These are phyloP conservation scores for Catocala sponsa DNA, from an alignment of 2,888 invertebrate genomes.

Conservation along the genomic window DNA sequence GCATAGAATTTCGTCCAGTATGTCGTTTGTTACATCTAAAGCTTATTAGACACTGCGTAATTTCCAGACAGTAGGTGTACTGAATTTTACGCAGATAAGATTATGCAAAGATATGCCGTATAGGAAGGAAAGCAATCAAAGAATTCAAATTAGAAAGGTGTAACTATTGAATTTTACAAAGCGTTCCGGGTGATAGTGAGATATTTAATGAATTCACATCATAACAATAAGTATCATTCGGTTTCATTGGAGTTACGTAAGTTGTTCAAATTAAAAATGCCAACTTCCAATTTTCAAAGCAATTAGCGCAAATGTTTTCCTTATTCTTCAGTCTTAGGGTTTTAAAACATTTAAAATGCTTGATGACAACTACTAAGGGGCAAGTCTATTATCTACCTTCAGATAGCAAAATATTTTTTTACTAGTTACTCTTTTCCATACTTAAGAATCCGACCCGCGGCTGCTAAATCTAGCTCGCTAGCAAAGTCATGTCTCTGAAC, in stretches of 20 bases:
- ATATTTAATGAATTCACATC: conserved; percentile 41
- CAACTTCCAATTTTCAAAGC: too few relatives aligned
- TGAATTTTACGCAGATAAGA: conserved; percentile 28
- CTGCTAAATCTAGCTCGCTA: too few relatives aligned
- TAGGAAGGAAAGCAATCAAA: conserved; percentile 51
- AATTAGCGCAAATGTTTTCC: too few relatives aligned
- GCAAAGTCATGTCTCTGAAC: too few relatives aligned
- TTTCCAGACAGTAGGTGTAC: conserved; percentile 5
- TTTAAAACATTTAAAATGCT: too few relatives aligned
- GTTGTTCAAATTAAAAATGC: not conserved
- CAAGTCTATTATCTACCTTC: too few relatives aligned
- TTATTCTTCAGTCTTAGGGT: too few relatives aligned
- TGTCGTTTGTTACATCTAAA: not conserved
- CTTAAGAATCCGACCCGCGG: too few relatives aligned
- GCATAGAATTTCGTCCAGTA: not conserved
- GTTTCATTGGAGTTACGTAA: conserved; percentile 18
- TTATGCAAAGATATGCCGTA: conserved; percentile 48
- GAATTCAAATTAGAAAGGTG: conserved; percentile 65
- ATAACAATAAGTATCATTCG: conserved; percentile 45
- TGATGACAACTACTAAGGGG: too few relatives aligned
- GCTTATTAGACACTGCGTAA: conserved; percentile 2
- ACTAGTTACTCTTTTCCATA: too few relatives aligned
- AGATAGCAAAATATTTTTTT: too few relatives aligned
- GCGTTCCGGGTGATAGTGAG: conserved; percentile 46
- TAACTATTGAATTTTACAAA: conserved; percentile 45